A percentile compares a stretch with the other conserved stretches of the same genome.
Evolutionary conservation across 2,888 invertebrate genomes (phyloP).

Genomic region (Dynastes grantii): DNA sequence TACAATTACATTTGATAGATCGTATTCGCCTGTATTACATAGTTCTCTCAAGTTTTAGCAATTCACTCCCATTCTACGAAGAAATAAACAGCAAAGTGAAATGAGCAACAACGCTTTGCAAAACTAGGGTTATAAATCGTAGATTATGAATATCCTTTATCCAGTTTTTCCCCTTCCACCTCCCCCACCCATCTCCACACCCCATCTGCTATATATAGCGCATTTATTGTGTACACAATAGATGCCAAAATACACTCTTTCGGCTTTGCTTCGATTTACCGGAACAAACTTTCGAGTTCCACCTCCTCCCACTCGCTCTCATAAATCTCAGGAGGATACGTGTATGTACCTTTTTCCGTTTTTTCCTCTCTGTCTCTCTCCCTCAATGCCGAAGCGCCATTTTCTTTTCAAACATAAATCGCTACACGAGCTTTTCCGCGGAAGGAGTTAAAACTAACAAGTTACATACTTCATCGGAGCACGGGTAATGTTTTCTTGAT

Average conservation of each 20-base stretch:
- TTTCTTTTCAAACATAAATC: slow-evolving; percentile 5
- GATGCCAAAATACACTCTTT: slow-evolving; percentile 35
- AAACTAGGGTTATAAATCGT: slow-evolving; percentile 24
- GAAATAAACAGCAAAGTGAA: no score
- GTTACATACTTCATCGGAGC: slow-evolving; percentile 22
- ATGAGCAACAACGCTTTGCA: neutral
- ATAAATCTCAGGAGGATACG: slow-evolving; percentile 33
- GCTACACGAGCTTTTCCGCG: slow-evolving; percentile 8
- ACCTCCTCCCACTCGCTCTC: neutral
- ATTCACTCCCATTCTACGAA: no score
- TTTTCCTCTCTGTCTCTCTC: neutral
- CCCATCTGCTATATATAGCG: neutral
- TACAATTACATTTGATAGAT: no score
- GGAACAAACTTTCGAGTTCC: slow-evolving; percentile 45
- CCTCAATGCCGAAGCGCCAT: neutral
- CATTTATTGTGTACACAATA: slow-evolving; percentile 35
- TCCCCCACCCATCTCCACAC: no score
- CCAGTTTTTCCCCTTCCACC: no score
- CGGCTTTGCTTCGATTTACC: slow-evolving; percentile 42
- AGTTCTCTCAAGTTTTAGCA: no score
- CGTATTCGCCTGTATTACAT: no score
- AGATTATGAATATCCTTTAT: slow-evolving; percentile 31
- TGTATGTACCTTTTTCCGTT: neutral
- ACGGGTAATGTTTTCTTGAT: slow-evolving; percentile 35
- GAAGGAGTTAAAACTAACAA: slow-evolving; percentile 46